Evolutionary conservation across 2,113 vertebrate genomes (phyloP).

Genomic region (Helogale parvula): DNA sequence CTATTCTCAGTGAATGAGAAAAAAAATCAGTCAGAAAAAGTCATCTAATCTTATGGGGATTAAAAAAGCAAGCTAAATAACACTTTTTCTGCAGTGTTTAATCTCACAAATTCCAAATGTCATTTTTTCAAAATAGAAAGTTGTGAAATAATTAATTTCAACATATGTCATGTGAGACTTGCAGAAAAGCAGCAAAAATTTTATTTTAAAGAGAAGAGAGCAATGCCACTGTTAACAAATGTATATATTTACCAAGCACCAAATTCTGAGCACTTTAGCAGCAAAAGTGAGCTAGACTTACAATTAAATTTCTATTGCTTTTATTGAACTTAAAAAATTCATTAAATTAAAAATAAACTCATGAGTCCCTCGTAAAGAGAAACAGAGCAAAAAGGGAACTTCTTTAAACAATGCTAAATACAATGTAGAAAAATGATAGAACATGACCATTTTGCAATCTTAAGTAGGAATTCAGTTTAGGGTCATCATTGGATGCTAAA

Average conservation of each 20-base stretch:
- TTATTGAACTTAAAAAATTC: neutral
- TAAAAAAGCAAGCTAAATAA: conserved; percentile 13
- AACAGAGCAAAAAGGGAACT: neutral
- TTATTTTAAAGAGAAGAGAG: neutral
- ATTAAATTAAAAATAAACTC: conserved; percentile 29
- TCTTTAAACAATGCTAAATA: neutral
- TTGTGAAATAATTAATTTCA: conserved; percentile 46
- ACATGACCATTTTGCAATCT: neutral
- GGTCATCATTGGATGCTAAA: neutral
- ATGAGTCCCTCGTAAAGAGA: neutral
- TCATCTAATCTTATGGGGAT: conserved; percentile 21
- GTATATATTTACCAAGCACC: neutral
- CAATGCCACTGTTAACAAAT: neutral
- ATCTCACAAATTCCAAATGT: neutral
- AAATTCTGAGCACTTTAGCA: neutral
- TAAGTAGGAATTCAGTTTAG: neutral
- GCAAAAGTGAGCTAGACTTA: neutral
- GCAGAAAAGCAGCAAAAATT: neutral
- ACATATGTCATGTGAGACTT: neutral
- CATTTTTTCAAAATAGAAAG: conserved; percentile 53
- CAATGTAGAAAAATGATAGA: neutral
- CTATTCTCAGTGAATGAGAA: conserved; percentile 34
- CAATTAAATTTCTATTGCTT: neutral
- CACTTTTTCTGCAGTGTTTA: neutral
- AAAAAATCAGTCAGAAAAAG: conserved; percentile 34